phyloP scores from a whole-genome alignment of 2,888 invertebrate genomes.

The Thecophora atra region DNA sequence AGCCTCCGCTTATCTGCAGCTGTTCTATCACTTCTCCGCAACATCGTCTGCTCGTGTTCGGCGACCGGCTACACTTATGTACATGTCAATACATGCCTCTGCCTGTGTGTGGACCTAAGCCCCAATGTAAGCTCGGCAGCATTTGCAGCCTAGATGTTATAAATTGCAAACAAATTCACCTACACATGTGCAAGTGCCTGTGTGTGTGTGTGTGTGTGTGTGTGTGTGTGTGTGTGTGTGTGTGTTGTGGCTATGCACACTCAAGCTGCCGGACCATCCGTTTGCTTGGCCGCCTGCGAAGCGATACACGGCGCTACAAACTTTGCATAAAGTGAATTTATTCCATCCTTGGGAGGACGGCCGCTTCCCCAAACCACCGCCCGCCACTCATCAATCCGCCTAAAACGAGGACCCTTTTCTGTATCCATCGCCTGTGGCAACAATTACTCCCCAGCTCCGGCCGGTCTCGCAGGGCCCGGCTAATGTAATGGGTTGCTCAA shows the following conservation, averaged over 20 bases:
- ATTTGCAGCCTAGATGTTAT: constrained; percentile 26
- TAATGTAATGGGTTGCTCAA: constrained; percentile 30
- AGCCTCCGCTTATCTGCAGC: constrained; percentile 6
- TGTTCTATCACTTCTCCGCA: constrained; percentile 5
- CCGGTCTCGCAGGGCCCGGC: constrained; percentile 10
- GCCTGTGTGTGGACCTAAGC: too few species aligned
- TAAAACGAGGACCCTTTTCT: constrained; percentile 3
- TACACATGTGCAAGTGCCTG: neutral
- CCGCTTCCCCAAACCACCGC: neutral
- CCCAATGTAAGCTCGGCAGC: constrained; percentile 12
- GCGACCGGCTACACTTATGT: neutral
- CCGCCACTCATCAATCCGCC: neutral
- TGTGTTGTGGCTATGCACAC: too few species aligned
- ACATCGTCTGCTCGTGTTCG: constrained; percentile 16
- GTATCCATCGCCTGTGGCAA: constrained; percentile 23
- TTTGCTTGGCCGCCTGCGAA: constrained; percentile 24
- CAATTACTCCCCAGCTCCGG: constrained; percentile 28
- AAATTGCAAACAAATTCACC: constrained; percentile 28
- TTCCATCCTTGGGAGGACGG: neutral
- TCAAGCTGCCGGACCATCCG: constrained; percentile 1
- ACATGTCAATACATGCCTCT: constrained; percentile 1
- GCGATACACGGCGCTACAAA: constrained; percentile 5
- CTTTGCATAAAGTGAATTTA: constrained; percentile 25
- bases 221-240: constrained; percentile 14
- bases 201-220: constrained; percentile 28